Percentiles rank a stretch among this genome's conserved stretches.
phyloP scores from a whole-genome alignment of 2,888 invertebrate species.

The Diadegma fenestrale region DNA sequence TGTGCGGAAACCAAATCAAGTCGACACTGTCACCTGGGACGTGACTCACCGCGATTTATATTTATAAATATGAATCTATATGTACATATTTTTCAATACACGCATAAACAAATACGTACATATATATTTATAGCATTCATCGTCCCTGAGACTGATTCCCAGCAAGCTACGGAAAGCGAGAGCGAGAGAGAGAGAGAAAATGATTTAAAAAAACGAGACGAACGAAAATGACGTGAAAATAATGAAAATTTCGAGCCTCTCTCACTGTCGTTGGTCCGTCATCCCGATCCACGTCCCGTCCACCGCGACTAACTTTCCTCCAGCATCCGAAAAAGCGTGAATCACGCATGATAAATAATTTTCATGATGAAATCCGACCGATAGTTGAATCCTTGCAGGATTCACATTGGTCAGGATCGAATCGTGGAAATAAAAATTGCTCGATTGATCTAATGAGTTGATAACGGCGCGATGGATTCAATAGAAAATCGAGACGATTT shows the following conservation, averaged over 20 bases:
- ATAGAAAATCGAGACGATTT: neutral
- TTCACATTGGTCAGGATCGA: neutral
- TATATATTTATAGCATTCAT: constrained; percentile 40
- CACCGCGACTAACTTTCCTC: constrained; percentile 37
- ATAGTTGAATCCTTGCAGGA: neutral
- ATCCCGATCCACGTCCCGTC: constrained; percentile 42
- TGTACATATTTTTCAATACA: constrained; percentile 35
- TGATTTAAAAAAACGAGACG: constrained; percentile 46
- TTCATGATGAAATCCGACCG: neutral
- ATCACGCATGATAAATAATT: neutral
- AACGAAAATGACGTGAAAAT: constrained; percentile 27
- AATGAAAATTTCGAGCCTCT: constrained; percentile 20
- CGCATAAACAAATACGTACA: constrained; percentile 23
- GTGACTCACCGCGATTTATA: constrained; percentile 82
- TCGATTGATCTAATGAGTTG: constrained; percentile 11
- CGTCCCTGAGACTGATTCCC: constrained; percentile 53
- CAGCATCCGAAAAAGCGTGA: constrained; percentile 23
- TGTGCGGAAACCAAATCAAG: constrained; percentile 85
- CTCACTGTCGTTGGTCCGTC: constrained; percentile 46
- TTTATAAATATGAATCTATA: constrained; percentile 48
- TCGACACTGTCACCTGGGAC: constrained; percentile 85
- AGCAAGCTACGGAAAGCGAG: constrained; percentile 23
- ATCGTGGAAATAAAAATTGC: neutral
- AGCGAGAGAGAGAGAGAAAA: constrained; percentile 31
- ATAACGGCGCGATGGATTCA: neutral